phyloP scores from a whole-genome alignment of 1,140 invertebrate species.

The Thalassaphorura encarpata region DNA sequence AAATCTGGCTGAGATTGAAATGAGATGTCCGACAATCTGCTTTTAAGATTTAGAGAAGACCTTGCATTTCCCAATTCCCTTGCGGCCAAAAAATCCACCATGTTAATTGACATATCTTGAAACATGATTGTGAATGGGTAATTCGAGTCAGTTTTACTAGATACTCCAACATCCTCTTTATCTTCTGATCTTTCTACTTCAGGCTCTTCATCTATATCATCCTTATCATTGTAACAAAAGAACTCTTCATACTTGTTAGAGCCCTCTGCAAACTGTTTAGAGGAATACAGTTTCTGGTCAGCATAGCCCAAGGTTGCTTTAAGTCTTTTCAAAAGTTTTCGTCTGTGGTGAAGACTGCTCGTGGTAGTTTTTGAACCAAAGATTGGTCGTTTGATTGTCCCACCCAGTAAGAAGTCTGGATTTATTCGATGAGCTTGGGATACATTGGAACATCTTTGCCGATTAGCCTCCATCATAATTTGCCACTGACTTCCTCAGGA shows the following conservation, averaged over 20 bases:
- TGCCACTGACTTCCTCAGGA: background rate
- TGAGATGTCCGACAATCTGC: conserved; percentile 43
- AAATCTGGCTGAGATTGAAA: conserved; percentile 63
- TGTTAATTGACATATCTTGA: conserved; percentile 68
- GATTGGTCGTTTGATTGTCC: conserved; percentile 24
- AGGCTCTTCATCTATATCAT: conserved; percentile 64
- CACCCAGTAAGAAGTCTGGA: conserved; percentile 28
- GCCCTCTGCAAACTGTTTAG: conserved; percentile 29
- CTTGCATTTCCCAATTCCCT: conserved; percentile 55
- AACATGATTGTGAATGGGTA: conserved; percentile 38
- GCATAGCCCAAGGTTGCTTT: conserved; percentile 22
- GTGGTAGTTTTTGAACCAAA: conserved; percentile 12
- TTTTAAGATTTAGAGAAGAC: conserved; percentile 22
- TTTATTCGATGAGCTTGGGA: conserved; percentile 5
- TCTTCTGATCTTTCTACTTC: background rate
- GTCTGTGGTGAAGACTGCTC: conserved; percentile 13
- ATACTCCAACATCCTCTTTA: background rate
- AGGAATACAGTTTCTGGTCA: conserved; percentile 28
- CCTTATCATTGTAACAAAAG: conserved; percentile 73
- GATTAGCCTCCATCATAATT: conserved; percentile 2
- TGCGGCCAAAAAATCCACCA: conserved; percentile 69
- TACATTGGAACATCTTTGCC: conserved; percentile 1
- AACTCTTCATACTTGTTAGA: conserved; percentile 81
- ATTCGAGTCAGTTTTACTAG: background rate
- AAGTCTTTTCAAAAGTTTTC: conserved; percentile 19